Conservation (phyloP, 2,888 invertebrate species). For the Brassicogethes aeneus region DNA sequence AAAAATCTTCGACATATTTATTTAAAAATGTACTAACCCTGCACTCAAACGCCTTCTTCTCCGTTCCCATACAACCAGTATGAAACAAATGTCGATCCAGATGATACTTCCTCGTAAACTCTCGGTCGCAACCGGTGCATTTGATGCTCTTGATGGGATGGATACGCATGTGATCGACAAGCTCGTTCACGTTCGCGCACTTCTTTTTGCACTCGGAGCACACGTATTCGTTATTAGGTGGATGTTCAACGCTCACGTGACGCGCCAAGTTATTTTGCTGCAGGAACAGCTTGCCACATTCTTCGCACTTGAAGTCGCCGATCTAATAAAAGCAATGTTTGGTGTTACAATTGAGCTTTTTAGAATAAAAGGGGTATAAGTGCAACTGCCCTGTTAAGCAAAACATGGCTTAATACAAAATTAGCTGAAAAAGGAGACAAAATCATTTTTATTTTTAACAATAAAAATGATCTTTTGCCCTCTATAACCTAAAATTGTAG, state of each 20-base stretch:
- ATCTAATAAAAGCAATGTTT: conserved; percentile 29
- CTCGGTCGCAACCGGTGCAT: conserved; percentile 60
- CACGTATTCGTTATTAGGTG: conserved; percentile 49
- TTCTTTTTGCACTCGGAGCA: conserved; percentile 60
- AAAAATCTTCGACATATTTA: too few species aligned
- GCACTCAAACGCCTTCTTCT: conserved; percentile 47
- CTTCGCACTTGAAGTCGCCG: conserved; percentile 47
- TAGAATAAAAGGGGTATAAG: too few species aligned
- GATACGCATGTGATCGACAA: conserved; percentile 59
- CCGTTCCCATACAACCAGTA: conserved; percentile 55
- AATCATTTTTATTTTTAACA: conserved; percentile 7
- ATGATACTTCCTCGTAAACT: conserved; percentile 70
- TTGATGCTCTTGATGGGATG: conserved; percentile 55
- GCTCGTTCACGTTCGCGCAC: conserved; percentile 52
- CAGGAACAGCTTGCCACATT: conserved; percentile 67
- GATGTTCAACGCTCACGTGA: conserved; percentile 63
- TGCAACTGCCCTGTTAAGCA: too few species aligned
- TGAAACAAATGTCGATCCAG: conserved; percentile 60
- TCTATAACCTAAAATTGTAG: too few species aligned
- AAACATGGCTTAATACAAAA: too few species aligned
- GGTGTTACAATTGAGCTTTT: too few species aligned
- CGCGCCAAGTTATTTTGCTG: conserved; percentile 55
- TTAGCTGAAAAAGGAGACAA: too few species aligned
- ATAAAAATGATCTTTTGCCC: too few species aligned
- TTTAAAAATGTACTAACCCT: conserved; percentile 38